A percentile compares a stretch with the other conserved stretches of the same genome.
These are phyloP conservation scores for Tretioscincus oriximinensis DNA, from an alignment of 2,113 vertebrate species.

Conservation along the genomic window DNA sequence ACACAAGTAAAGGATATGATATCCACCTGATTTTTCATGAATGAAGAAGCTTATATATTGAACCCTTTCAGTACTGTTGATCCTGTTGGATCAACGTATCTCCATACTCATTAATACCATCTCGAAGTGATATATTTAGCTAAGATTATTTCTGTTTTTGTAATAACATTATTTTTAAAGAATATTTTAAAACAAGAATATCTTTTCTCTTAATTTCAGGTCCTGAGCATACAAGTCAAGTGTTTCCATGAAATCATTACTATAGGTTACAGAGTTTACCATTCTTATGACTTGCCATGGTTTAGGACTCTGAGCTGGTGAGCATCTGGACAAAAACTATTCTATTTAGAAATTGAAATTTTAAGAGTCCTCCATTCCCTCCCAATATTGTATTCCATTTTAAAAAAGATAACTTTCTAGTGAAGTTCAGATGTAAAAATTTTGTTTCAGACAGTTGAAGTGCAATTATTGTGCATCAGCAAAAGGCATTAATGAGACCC, in stretches of 20 bases:
- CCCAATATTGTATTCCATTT: background rate
- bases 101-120: fast-evolving
- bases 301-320: slow-evolving; percentile 96
- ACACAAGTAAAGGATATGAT: background rate
- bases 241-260: slow-evolving; percentile 98
- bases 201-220: slow-evolving; percentile 77
- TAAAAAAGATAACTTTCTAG: background rate
- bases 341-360: background rate
- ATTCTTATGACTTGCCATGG: slow-evolving; percentile 94
- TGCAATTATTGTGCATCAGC: background rate
- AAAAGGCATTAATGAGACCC: background rate
- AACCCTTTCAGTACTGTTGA: background rate
- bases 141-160: slow-evolving; percentile 14
- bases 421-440: background rate
- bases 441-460: background rate
- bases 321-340: slow-evolving; percentile 57
- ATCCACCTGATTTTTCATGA: background rate
- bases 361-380: background rate
- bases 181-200: background rate
- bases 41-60: background rate
- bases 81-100: background rate
- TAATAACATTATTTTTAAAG: background rate
- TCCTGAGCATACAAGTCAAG: slow-evolving; percentile 93
- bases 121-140: background rate
- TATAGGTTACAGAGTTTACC: slow-evolving; percentile 96